phyloP scores from a whole-genome alignment of 2,888 invertebrate genomes.

The Lasiommata megera region DNA sequence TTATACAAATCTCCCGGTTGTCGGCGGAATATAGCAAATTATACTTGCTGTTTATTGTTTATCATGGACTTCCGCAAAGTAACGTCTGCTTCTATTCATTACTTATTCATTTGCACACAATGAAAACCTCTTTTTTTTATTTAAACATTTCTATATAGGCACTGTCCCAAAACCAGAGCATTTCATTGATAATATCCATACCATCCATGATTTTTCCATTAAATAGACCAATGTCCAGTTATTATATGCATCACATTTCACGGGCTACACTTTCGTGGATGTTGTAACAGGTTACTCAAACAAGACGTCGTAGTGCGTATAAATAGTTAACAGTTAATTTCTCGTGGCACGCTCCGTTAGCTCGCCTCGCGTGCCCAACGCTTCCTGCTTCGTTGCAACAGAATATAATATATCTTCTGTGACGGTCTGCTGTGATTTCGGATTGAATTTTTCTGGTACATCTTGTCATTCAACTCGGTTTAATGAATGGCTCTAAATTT shows the following conservation, averaged over 20 bases:
- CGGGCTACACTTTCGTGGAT: conserved; percentile 18
- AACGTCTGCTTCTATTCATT: too few relatives aligned
- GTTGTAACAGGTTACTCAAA: conserved; percentile 30
- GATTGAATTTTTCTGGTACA: conserved; percentile 1
- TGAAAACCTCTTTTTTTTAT: too few relatives aligned
- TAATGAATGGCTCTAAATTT: background rate
- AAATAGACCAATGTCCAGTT: background rate
- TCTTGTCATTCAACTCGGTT: background rate
- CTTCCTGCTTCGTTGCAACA: conserved; percentile 63
- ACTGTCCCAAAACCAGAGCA: too few relatives aligned
- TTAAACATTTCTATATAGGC: too few relatives aligned
- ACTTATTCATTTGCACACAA: too few relatives aligned
- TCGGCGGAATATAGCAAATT: too few relatives aligned
- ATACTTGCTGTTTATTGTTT: too few relatives aligned
- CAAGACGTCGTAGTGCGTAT: conserved; percentile 47
- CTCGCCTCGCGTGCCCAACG: conserved; percentile 64
- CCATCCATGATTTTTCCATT: too few relatives aligned
- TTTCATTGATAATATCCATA: too few relatives aligned
- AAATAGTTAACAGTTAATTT: conserved; percentile 74
- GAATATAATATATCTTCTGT: conserved; percentile 48
- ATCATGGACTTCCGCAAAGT: too few relatives aligned
- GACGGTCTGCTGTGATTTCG: conserved; percentile 35
- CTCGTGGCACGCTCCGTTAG: conserved; percentile 75
- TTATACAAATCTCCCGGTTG: too few relatives aligned
- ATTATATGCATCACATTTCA: background rate